Evolutionary conservation across 92 coral and sea anemone species (phyloP), one percentile per base, ranked within the genome.

Genomic region (Porites cylindrica): DNA sequence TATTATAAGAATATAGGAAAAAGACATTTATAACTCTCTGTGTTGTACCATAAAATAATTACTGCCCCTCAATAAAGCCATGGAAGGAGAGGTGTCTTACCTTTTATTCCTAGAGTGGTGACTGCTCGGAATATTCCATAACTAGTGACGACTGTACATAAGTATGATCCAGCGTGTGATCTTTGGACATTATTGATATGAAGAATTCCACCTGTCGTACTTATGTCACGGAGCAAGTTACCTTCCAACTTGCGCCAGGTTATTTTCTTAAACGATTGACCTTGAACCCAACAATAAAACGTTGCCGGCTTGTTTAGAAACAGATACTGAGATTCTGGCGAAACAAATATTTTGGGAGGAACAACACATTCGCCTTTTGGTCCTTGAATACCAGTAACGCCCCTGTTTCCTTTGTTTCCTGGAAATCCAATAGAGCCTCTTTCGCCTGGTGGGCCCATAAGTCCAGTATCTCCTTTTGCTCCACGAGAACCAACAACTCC

Each of bases 401-500:
- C 85, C 23, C 4, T 68, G 65, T 12, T 32, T 19, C 85, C 85
- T 29, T 66, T 80, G 64, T 11, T 68, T 69, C 84, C 84, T 66
- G 53, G 24, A 9, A 2, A 56, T 53, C 85, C 85, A 68, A 81
- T 14, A 18, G 85, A 69, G 43, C 85, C 85, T 58, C 69, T 81
- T 3, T 4, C 38, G 53, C 85, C 85, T 51, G 10, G 58, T 10
- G 9, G 77, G 8, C 85, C 85, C 38, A 14, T 69, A 24, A 12
- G 23, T 52, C 85, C 85, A 23, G 20, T 51, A 8, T 66, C 76
- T 26, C 85, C 85, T 80, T 80, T 80, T 13, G 13, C 8, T 10
- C 94, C 94, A 17, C 61, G 56, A 43, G 47, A 19, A 9, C 91
- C 94, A 66, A 78, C 43, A 20, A 73, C 29, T 18, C 94, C 94